A percentile compares a stretch with the other conserved stretches of the same genome.
Evolutionary conservation across 1,140 invertebrate genomes (phyloP).

Genomic region (Lasioglossum albipes): DNA sequence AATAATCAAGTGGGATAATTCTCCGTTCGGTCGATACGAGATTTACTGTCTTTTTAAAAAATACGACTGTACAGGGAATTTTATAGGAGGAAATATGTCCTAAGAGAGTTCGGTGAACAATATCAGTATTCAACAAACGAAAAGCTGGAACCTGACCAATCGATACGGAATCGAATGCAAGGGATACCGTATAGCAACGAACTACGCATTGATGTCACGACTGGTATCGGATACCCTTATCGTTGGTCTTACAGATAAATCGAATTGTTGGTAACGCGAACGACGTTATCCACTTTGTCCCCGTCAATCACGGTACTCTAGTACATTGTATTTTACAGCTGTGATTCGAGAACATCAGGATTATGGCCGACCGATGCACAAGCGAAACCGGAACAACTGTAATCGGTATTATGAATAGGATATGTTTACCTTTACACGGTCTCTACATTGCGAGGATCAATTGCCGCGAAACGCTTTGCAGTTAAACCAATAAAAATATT

Average conservation of each 20-base stretch:
- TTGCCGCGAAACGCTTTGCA: too few relatives aligned
- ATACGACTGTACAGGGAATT: too few relatives aligned
- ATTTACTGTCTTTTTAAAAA: too few relatives aligned
- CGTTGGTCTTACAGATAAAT: constrained; percentile 45
- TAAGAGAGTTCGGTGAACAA: too few relatives aligned
- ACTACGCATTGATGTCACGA: constrained; percentile 53
- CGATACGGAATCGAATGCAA: neutral
- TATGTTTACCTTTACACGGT: neutral
- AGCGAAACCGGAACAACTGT: neutral
- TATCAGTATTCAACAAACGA: neutral
- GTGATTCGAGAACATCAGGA: neutral
- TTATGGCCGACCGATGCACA: constrained; percentile 3
- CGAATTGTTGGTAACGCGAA: constrained; percentile 49
- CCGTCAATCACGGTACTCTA: constrained; percentile 46
- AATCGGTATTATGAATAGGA: constrained; percentile 2
- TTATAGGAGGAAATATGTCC: too few relatives aligned
- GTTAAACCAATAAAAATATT: too few relatives aligned
- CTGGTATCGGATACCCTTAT: constrained; percentile 31
- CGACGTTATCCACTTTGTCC: constrained; percentile 46
- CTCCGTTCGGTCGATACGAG: too few relatives aligned
- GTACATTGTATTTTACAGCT: constrained; percentile 33
- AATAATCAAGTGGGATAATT: too few relatives aligned
- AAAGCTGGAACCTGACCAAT: neutral
- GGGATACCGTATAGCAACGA: constrained; percentile 34
- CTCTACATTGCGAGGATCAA: too few relatives aligned